These are phyloP conservation scores for Cryptocheilus praepositus DNA, from an alignment of 2,888 invertebrate genomes.

Conservation along the genomic window DNA sequence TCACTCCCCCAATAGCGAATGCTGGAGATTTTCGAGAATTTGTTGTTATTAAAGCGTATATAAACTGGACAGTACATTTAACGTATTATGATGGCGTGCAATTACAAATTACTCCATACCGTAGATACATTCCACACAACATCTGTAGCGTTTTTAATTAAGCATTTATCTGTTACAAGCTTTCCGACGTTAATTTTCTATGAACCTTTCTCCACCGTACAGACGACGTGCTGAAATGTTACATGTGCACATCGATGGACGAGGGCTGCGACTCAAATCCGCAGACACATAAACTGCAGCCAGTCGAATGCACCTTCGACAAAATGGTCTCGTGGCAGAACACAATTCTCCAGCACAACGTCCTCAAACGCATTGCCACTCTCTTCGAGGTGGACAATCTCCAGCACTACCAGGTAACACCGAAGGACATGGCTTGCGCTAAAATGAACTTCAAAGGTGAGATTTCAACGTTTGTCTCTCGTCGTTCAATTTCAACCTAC, in stretches of 20 bases:
- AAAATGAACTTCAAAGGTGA: constrained; percentile 60
- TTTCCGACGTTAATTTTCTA: no score
- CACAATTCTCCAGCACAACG: constrained; percentile 30
- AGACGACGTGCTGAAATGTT: constrained; percentile 64
- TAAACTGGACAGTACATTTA: no score
- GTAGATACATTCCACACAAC: no score
- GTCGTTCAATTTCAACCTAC: no score
- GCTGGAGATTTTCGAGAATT: no score
- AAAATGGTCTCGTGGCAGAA: constrained; percentile 49
- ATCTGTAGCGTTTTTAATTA: no score
- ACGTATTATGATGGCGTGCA: no score
- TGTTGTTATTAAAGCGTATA: no score
- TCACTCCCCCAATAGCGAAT: no score
- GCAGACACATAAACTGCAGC: constrained; percentile 33
- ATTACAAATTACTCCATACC: no score
- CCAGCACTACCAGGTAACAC: constrained; percentile 28
- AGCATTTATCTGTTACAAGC: no score
- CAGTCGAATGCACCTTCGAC: constrained; percentile 51
- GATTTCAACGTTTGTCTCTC: neutral
- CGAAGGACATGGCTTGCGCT: constrained; percentile 54
- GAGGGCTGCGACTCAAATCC: constrained; percentile 54
- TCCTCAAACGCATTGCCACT: constrained; percentile 37
- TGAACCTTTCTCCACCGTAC: constrained; percentile 13
- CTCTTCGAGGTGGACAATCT: constrained; percentile 58
- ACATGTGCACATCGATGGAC: constrained; percentile 58